Evolutionary conservation across 2,113 vertebrate species (phyloP).

Genomic region (Chiloscyllium plagiosum): DNA sequence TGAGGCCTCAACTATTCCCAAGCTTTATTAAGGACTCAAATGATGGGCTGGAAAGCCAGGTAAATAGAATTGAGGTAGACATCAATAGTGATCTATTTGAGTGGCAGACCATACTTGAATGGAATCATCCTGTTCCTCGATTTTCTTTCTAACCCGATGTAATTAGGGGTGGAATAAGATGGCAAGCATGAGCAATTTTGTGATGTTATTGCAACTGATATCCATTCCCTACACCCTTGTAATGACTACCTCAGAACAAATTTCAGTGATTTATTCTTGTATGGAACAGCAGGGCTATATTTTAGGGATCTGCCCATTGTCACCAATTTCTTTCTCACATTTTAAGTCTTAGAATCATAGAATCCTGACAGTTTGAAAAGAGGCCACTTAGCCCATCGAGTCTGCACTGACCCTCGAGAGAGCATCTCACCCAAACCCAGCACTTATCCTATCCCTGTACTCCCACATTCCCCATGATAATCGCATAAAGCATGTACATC

Average conservation of each 20-base stretch:
- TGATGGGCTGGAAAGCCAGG: neutral
- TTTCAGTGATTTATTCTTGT: neutral
- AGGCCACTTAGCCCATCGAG: too few species aligned
- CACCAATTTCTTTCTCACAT: neutral
- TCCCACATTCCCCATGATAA: too few species aligned
- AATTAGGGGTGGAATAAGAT: neutral
- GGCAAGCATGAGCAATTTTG: neutral
- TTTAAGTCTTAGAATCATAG: neutral
- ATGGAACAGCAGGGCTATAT: neutral
- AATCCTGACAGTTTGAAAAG: too few species aligned
- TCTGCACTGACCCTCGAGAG: too few species aligned
- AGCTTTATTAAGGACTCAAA: too few species aligned
- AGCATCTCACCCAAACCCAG: too few species aligned
- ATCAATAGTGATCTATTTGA: neutral
- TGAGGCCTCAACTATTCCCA: too few species aligned
- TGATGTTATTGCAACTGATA: neutral
- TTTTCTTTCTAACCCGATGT: neutral
- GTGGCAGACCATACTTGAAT: neutral
- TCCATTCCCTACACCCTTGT: neutral
- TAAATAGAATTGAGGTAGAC: neutral
- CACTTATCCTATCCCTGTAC: too few species aligned
- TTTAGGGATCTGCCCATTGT: neutral
- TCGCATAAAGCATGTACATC: too few species aligned
- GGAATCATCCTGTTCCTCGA: neutral
- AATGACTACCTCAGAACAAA: neutral